phyloP scores from a whole-genome alignment of 2,113 vertebrate species.

The Pyrgilauda ruficollis region DNA sequence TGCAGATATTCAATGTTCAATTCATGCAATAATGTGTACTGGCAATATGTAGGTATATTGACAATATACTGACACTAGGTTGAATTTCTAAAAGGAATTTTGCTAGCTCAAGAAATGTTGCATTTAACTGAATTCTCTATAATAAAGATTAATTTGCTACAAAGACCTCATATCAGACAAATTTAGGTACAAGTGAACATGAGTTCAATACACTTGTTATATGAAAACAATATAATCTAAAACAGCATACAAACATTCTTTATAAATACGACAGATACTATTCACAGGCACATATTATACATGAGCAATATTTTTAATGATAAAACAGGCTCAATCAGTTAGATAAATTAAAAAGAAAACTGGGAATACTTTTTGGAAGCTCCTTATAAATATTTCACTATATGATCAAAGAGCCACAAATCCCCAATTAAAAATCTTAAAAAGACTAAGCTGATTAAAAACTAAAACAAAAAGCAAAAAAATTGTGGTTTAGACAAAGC shows the following conservation, averaged over 20 bases:
- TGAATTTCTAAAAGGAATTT: background rate
- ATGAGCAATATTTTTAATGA: background rate
- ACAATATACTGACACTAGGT: background rate
- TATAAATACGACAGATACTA: background rate
- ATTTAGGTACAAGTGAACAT: background rate
- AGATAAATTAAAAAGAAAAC: background rate
- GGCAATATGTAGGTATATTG: background rate
- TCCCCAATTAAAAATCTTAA: background rate
- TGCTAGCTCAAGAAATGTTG: background rate
- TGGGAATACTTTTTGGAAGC: background rate
- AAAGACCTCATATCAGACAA: background rate
- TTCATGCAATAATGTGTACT: background rate
- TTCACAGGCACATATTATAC: background rate
- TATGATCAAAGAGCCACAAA: background rate
- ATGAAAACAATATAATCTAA: background rate
- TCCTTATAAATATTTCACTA: background rate
- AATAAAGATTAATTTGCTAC: background rate
- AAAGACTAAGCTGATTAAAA: background rate
- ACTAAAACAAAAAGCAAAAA: background rate
- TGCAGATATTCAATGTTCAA: background rate
- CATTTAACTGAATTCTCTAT: background rate
- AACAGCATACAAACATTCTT: background rate
- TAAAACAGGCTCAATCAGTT: background rate
- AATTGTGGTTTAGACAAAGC: background rate
- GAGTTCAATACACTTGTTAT: background rate